Evolutionary conservation across 2,888 invertebrate species (phyloP).

Genomic region (Lasius platythorax): DNA sequence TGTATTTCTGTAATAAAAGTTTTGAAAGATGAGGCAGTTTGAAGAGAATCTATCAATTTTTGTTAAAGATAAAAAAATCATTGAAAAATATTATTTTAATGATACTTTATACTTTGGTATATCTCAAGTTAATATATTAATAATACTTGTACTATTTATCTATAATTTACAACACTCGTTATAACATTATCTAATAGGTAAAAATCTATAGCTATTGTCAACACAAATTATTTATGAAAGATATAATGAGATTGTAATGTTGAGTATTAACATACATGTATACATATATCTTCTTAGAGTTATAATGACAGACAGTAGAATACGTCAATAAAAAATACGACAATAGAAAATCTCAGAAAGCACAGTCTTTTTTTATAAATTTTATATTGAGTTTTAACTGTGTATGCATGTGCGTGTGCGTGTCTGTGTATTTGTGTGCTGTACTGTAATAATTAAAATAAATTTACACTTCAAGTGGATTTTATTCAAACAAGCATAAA

Average conservation of each 20-base stretch:
- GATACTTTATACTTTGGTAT: background rate
- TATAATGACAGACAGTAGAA: background rate
- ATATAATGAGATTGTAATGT: constrained; percentile 17
- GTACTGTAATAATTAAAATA: constrained; percentile 10
- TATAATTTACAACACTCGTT: background rate
- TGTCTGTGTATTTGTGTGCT: background rate
- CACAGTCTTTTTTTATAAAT: background rate
- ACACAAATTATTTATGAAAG: constrained; percentile 27
- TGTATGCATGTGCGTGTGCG: too few species aligned
- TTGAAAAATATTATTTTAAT: background rate
- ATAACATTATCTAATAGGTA: constrained; percentile 17
- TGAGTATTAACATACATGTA: background rate
- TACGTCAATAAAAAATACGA: background rate
- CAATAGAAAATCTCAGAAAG: background rate
- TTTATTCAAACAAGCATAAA: background rate
- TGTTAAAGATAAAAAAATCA: background rate
- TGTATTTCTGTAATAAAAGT: background rate
- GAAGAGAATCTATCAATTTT: background rate
- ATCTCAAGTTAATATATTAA: constrained; percentile 10
- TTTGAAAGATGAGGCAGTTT: background rate
- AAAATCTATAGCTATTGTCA: constrained; percentile 13
- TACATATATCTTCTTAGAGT: background rate
- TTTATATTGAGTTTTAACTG: background rate
- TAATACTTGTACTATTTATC: background rate
- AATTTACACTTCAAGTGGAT: background rate